Conservation (phyloP, 2,888 invertebrate species). For the Leptura quadrifasciata region DNA sequence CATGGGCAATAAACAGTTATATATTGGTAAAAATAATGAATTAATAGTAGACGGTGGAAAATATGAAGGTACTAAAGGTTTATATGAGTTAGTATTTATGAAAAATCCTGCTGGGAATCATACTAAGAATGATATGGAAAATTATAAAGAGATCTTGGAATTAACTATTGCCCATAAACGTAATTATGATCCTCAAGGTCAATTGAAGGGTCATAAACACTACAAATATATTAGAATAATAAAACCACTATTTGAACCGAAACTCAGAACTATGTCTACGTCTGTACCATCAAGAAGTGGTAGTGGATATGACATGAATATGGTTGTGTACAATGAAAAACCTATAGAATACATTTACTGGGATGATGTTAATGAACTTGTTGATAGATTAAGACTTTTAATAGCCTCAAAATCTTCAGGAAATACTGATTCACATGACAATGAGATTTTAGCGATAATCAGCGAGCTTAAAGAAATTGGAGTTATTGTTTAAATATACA, state of each 20-base stretch:
- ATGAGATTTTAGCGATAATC: constrained; percentile 1
- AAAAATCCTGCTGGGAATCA: neutral
- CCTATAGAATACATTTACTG: constrained; percentile 48
- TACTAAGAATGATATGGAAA: neutral
- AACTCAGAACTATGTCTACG: neutral
- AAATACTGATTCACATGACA: constrained; percentile 3
- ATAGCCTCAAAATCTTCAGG: constrained; percentile 3
- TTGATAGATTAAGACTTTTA: constrained; percentile 62
- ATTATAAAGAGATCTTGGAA: neutral
- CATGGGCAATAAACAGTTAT: neutral
- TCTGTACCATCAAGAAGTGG: neutral
- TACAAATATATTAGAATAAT: neutral
- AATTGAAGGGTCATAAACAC: neutral
- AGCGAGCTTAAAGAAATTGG: neutral
- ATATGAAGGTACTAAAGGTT: neutral
- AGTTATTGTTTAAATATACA: neutral
- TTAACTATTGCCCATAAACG: neutral
- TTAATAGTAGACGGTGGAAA: neutral
- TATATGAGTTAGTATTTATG: constrained; percentile 3
- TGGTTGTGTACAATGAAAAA: constrained; percentile 1
- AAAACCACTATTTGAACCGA: neutral
- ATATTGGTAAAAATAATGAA: neutral
- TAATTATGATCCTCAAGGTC: neutral
- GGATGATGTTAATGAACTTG: constrained; percentile 58
- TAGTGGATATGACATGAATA: neutral